These are phyloP conservation scores for Zeuzera pyrina DNA, from an alignment of 2,888 invertebrate genomes.

Conservation along the genomic window DNA sequence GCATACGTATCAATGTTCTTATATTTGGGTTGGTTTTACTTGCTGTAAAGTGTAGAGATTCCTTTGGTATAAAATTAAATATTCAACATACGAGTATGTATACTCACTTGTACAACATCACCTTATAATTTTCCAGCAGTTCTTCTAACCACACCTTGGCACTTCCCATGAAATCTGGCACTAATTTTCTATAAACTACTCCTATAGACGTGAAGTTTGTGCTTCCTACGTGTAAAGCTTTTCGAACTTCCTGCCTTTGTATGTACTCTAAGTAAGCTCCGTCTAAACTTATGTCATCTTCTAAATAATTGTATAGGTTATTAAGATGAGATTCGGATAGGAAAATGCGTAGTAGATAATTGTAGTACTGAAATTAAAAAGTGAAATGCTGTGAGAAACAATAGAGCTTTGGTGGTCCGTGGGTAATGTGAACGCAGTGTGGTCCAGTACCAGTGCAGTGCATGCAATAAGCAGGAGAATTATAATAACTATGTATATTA, in stretches of 20 bases:
- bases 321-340: conserved; percentile 49
- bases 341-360: conserved; percentile 58
- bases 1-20: too few species aligned
- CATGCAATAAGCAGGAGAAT: too few species aligned
- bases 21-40: too few species aligned
- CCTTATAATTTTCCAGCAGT: conserved; percentile 66
- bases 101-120: conserved; percentile 75
- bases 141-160: conserved; percentile 72
- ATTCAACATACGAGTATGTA: neutral
- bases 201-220: conserved; percentile 64
- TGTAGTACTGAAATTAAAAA: conserved; percentile 56
- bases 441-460: too few species aligned
- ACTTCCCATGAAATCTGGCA: conserved; percentile 71
- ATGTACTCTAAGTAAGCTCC: conserved; percentile 58
- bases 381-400: too few species aligned
- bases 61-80: neutral
- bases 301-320: conserved; percentile 64
- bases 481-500: too few species aligned
- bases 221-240: conserved; percentile 68
- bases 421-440: too few species aligned
- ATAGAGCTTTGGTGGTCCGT: too few species aligned
- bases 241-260: conserved; percentile 50
- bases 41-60: neutral
- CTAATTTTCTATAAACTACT: conserved; percentile 62
- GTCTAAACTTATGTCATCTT: conserved; percentile 47